These are phyloP conservation scores for Acleris cristana DNA, from an alignment of 2,888 invertebrate genomes.

Conservation along the genomic window DNA sequence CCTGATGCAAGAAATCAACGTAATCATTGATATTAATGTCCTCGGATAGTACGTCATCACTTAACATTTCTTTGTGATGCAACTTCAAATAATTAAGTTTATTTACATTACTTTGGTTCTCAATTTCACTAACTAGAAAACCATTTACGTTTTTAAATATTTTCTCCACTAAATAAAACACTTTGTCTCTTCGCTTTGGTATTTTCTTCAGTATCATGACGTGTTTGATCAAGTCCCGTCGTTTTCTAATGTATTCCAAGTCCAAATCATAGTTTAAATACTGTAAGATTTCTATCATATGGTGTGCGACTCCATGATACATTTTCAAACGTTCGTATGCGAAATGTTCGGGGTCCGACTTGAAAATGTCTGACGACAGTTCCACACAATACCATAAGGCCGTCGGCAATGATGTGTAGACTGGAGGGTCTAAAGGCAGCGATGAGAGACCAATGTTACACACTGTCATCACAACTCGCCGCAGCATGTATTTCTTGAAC, in stretches of 20 bases:
- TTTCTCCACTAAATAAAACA: conserved; percentile 46
- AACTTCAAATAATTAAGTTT: conserved; percentile 52
- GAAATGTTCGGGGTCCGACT: conserved; percentile 49
- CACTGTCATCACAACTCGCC: conserved; percentile 50
- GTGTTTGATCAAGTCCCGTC: conserved; percentile 48
- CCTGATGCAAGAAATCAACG: conserved; percentile 45
- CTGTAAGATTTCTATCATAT: conserved; percentile 53
- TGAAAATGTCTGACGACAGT: conserved; percentile 52
- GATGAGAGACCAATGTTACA: conserved; percentile 55
- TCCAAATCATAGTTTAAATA: conserved; percentile 50
- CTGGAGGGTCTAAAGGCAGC: conserved; percentile 53
- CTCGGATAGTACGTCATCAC: conserved; percentile 42
- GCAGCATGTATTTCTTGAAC: conserved; percentile 52
- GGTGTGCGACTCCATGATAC: conserved; percentile 45
- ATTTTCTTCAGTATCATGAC: conserved; percentile 51
- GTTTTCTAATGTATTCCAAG: conserved; percentile 45
- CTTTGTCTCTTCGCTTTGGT: conserved; percentile 42
- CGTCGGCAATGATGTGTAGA: conserved; percentile 46
- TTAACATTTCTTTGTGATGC: conserved; percentile 47
- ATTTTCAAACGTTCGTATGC: conserved; percentile 51
- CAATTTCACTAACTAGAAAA: conserved; percentile 51
- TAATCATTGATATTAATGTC: conserved; percentile 49
- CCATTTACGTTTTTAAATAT: conserved; percentile 52
- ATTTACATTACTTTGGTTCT: conserved; percentile 46
- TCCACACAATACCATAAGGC: conserved; percentile 59